phyloP scores from a whole-genome alignment of 1,140 invertebrate genomes.

The Drosophila willistoni region DNA sequence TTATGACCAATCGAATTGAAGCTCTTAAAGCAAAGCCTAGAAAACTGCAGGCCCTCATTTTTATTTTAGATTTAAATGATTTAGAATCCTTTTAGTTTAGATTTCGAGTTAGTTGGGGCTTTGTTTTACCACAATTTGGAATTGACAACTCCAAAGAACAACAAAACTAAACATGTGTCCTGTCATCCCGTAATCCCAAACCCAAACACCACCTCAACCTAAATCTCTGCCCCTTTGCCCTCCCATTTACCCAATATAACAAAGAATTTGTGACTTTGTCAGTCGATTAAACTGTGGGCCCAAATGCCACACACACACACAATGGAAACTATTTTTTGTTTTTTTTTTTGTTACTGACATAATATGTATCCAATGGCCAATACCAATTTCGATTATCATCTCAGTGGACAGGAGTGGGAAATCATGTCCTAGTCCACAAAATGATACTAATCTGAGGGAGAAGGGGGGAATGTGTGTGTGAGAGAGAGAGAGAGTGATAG shows the following conservation, averaged over 20 bases:
- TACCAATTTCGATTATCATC: slow-evolving; percentile 9
- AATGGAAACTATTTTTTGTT: background rate
- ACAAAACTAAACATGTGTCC: background rate
- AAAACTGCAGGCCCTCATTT: too few relatives aligned
- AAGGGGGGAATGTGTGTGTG: too few relatives aligned
- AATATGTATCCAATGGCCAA: background rate
- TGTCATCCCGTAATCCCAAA: background rate
- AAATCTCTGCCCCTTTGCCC: background rate
- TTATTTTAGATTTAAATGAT: too few relatives aligned
- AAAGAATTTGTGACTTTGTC: slow-evolving; percentile 21
- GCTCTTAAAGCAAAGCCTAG: too few relatives aligned
- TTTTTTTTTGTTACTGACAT: slow-evolving; percentile 5
- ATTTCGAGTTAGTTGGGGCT: background rate
- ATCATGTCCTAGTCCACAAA: slow-evolving; percentile 15
- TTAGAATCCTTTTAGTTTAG: background rate
- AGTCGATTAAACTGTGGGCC: slow-evolving; percentile 18
- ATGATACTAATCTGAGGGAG: background rate
- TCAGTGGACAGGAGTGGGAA: too few relatives aligned
- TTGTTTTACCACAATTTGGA: background rate
- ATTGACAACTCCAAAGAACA: background rate
- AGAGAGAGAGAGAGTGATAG: background rate
- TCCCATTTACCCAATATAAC: background rate
- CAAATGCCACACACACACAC: slow-evolving; percentile 4
- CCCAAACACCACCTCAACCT: background rate
- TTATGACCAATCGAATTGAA: too few relatives aligned